Evolutionary conservation across 30 jellyfish, hydroid and myxozoan genomes (phyloP).

Genomic region (Aurelia aurita complex sp. Pacific): DNA sequence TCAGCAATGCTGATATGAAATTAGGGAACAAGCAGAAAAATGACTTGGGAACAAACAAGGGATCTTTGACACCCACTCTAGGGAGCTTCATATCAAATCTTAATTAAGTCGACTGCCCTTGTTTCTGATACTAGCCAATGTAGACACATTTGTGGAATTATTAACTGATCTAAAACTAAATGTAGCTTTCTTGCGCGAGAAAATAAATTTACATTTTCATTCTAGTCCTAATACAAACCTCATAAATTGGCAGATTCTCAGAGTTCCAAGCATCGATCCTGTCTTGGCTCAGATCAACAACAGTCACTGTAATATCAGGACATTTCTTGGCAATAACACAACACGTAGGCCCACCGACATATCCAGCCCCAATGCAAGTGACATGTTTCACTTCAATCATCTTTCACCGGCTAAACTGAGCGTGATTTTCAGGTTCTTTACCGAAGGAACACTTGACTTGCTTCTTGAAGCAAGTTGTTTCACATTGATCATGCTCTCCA

Average conservation of each 20-base stretch:
- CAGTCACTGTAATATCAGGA: constrained; percentile 89
- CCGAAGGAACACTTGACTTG: neutral
- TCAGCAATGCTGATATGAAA: no score
- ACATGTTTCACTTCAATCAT: constrained; percentile 61
- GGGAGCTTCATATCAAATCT: no score
- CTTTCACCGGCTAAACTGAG: neutral
- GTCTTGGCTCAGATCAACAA: constrained; percentile 86
- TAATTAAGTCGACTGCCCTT: no score
- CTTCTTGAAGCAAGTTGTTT: neutral
- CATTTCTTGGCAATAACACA: constrained; percentile 95
- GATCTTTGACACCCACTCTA: no score
- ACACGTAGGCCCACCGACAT: constrained; percentile 99
- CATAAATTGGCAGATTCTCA: constrained; percentile 89
- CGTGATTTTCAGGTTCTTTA: neutral
- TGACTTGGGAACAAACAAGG: no score
- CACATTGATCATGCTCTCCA: constrained; percentile 24
- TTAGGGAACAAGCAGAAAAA: no score
- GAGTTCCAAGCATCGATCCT: constrained; percentile 98
- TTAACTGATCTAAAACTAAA: no score
- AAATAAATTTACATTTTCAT: no score
- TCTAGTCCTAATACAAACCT: constrained; percentile 42
- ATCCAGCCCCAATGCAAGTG: constrained; percentile 97
- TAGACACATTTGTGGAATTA: no score
- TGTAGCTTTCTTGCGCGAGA: no score
- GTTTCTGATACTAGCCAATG: no score